Evolutionary conservation across 2,888 invertebrate species (phyloP).

Genomic region (Poecilobothrus nobilitatus): DNA sequence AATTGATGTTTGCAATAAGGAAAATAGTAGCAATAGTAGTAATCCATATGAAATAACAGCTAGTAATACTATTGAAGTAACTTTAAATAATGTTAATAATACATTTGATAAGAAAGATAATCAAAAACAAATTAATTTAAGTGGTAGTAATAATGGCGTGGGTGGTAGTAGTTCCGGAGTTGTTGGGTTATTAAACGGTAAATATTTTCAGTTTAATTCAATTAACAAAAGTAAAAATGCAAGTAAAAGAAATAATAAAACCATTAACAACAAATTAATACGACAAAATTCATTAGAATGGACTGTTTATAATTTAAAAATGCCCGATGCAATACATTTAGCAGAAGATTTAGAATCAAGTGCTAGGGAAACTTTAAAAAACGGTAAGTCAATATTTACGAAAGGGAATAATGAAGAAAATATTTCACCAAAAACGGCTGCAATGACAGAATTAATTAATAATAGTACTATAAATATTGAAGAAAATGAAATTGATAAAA

Average conservation of each 20-base stretch:
- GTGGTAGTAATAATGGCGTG: slow-evolving; percentile 19
- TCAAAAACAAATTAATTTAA: background rate
- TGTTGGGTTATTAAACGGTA: slow-evolving; percentile 29
- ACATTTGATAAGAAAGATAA: background rate
- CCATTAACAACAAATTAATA: background rate
- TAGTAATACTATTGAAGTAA: background rate
- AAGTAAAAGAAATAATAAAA: background rate
- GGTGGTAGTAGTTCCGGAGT: slow-evolving; percentile 23
- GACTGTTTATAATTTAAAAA: slow-evolving; percentile 64
- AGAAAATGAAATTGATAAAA: background rate
- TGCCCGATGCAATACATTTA: slow-evolving; percentile 55
- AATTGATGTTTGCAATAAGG: background rate
- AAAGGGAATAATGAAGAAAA: slow-evolving; percentile 1
- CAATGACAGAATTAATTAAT: background rate
- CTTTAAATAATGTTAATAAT: background rate
- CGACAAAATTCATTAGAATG: slow-evolving; percentile 43
- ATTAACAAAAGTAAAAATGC: background rate
- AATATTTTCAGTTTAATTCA: background rate
- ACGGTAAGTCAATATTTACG: slow-evolving; percentile 10
- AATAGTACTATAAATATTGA: background rate
- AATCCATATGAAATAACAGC: background rate
- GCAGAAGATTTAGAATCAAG: slow-evolving; percentile 63
- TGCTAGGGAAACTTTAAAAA: slow-evolving; percentile 46
- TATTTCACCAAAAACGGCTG: no score
- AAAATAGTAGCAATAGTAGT: background rate